Evolutionary conservation across 2,797 vertebrate species (phyloP).

Genomic region (Acanthopagrus latus): DNA sequence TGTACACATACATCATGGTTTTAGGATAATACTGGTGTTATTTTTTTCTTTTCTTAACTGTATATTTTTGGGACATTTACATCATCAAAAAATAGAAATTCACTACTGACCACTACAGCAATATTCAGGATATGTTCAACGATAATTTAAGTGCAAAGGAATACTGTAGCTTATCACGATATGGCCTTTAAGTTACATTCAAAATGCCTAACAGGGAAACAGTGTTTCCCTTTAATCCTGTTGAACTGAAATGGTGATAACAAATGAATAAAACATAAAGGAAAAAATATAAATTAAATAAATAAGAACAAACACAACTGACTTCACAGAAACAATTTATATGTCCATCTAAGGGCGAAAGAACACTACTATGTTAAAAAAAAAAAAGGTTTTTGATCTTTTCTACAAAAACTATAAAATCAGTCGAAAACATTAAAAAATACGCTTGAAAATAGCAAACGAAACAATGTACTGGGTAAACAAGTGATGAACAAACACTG

Average conservation of each 20-base stretch:
- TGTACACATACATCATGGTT: slow-evolving; percentile 38
- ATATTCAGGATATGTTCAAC: slow-evolving; percentile 65
- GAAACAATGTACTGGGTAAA: slow-evolving; percentile 29
- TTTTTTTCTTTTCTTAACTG: slow-evolving; percentile 10
- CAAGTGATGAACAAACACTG: slow-evolving; percentile 24
- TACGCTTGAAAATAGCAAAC: slow-evolving; percentile 41
- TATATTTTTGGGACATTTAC: slow-evolving; percentile 25
- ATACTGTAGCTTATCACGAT: slow-evolving; percentile 54
- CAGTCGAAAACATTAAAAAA: slow-evolving; percentile 35
- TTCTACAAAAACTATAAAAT: slow-evolving; percentile 51
- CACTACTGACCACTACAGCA: slow-evolving; percentile 46
- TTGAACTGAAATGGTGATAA: slow-evolving; percentile 18
- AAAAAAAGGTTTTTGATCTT: slow-evolving; percentile 6
- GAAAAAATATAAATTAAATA: slow-evolving; percentile 33
- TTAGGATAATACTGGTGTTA: not conserved
- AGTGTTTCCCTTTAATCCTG: slow-evolving; percentile 22
- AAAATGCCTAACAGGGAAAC: slow-evolving; percentile 54
- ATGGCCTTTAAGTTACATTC: slow-evolving; percentile 79
- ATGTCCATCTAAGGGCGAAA: not conserved
- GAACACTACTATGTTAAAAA: slow-evolving; percentile 16
- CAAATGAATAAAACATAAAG: slow-evolving; percentile 1
- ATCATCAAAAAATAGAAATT: slow-evolving; percentile 67
- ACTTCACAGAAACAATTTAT: slow-evolving; percentile 42
- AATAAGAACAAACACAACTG: slow-evolving; percentile 36
- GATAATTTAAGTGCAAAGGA: slow-evolving; percentile 73